These are phyloP conservation scores for Cecidostiba fungosa DNA, from an alignment of 2,888 invertebrate species.

Conservation along the genomic window DNA sequence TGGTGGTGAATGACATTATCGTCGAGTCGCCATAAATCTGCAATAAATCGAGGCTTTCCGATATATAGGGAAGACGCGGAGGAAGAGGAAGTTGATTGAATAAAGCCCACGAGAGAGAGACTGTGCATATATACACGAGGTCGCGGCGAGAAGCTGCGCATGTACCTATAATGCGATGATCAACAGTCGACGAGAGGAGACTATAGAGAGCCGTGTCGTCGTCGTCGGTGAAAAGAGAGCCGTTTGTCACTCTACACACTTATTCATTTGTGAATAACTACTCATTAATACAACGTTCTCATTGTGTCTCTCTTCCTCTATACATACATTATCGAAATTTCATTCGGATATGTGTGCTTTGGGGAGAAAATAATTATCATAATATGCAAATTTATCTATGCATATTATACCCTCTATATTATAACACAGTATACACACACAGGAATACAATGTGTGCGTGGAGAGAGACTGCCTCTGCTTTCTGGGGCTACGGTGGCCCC, in stretches of 20 bases:
- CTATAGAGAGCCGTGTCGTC: not conserved
- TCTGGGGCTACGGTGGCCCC: not conserved
- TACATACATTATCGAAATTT: not conserved
- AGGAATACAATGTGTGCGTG: not conserved
- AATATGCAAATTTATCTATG: not conserved
- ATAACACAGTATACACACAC: not conserved
- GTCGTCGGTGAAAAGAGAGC: not conserved
- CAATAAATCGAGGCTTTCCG: constrained; percentile 10
- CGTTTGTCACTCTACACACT: not conserved
- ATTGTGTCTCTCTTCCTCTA: not conserved
- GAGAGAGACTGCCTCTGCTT: not conserved
- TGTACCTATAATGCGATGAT: constrained; percentile 3
- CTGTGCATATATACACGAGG: not conserved
- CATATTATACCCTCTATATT: not conserved
- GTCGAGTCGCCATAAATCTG: not conserved
- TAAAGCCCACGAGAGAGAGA: not conserved
- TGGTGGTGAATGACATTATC: not conserved
- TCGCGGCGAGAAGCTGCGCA: constrained; percentile 7
- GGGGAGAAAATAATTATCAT: not conserved
- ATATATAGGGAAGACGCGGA: not conserved
- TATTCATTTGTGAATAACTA: not conserved
- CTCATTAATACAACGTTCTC: not conserved
- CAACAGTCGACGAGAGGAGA: not conserved
- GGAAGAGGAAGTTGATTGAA: constrained; percentile 13
- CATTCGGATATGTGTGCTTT: not conserved